Evolutionary conservation across 2,888 invertebrate genomes (phyloP).

Genomic region (Sipha maydis): DNA sequence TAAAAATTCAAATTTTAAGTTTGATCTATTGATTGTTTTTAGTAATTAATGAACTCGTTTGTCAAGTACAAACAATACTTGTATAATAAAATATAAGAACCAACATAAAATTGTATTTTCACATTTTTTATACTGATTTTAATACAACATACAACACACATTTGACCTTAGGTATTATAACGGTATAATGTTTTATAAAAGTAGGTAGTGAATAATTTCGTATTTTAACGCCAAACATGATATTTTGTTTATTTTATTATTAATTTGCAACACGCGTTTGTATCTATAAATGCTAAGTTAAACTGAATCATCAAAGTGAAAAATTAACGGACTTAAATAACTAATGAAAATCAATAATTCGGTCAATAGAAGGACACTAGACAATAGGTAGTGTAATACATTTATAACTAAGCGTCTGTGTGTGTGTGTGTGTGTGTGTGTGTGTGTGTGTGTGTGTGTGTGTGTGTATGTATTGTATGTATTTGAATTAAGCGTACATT

Average conservation of each 20-base stretch:
- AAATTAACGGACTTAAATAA: not conserved
- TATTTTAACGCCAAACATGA: not conserved
- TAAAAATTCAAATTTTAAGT: too few relatives aligned
- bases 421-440: not conserved
- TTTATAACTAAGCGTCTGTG: not conserved
- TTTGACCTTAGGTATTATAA: too few relatives aligned
- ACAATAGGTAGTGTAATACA: constrained; percentile 12
- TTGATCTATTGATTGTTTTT: too few relatives aligned
- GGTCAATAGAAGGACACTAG: constrained; percentile 1
- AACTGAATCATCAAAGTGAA: not conserved
- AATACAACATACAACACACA: too few relatives aligned
- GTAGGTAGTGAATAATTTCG: not conserved
- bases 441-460: not conserved
- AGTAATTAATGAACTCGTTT: too few relatives aligned
- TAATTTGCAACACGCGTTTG: not conserved
- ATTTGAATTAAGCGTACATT: not conserved
- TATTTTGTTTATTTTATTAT: not conserved
- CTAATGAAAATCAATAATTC: not conserved
- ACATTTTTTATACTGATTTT: too few relatives aligned
- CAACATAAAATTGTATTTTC: too few relatives aligned
- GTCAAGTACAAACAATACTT: too few relatives aligned
- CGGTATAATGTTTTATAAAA: not conserved
- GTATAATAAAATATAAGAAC: too few relatives aligned
- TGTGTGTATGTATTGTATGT: not conserved
- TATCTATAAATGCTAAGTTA: not conserved